Evolutionary conservation across 2,113 vertebrate species (phyloP), one percentile per base, ranked within the genome.

Genomic region (Apaloderma vittatum): DNA sequence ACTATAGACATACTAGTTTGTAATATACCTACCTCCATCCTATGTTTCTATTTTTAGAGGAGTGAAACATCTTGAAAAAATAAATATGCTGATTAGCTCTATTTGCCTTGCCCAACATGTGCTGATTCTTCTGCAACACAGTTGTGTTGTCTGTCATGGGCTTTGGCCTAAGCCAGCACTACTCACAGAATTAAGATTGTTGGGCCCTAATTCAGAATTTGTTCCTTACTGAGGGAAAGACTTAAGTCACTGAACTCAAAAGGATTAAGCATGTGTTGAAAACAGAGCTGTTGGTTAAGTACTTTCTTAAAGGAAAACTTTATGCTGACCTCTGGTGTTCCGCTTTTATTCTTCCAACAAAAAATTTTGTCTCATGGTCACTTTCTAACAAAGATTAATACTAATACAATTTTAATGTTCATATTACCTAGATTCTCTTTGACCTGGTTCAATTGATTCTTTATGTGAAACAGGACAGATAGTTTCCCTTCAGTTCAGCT

Each of bases 371-470:
- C 27, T 93, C 30, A 52, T 72, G 40, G 76, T 49, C 45, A 57
- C 34, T 78, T 78, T 72, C 32, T 87, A 87, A 57, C 29, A 91
- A 97, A 91, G 55, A 62, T 49, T 85, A 78, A 78, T 75, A 45
- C 17, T 48, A 71, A 75, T 89, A 36, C 5, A 79, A 91, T 84
- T 94, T 95, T 89, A 94, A 72, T 86, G 52, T 91, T 76, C 40
- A 79, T 30, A 86, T 94, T 93, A 90, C 73, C 87, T 62, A 36
- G 27, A 58, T 92, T 94, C 19, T 79, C 36, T 86, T 66, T 93
- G 87, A 92, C 67, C 49, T 9, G 36, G 62, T 82, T 94, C 20
- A 79, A 77, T 27, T 66, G 58, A 86, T 80, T 80, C 49, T 79
- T 82, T 54, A 80, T 58, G 30, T 55, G 58, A 90, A 81, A 92